phyloP scores from a whole-genome alignment of 2,888 invertebrate genomes.

The Trichogramma dendrolimi region DNA sequence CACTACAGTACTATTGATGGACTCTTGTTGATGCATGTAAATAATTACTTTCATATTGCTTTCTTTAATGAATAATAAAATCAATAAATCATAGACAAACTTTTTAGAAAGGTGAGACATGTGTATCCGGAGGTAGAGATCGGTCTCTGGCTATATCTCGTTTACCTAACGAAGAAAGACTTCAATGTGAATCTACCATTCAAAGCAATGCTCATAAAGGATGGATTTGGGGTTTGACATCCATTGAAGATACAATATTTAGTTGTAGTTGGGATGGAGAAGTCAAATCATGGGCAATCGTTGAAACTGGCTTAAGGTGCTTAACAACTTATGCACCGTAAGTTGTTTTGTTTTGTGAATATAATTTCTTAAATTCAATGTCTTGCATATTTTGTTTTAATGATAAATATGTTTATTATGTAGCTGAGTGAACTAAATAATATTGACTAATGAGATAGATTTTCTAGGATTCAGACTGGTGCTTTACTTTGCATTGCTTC shows the following conservation, averaged over 20 bases:
- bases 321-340: constrained; percentile 53
- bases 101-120: constrained; percentile 43
- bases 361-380: neutral
- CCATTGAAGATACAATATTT: constrained; percentile 54
- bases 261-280: constrained; percentile 63
- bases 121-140: constrained; percentile 61
- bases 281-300: constrained; percentile 58
- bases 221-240: constrained; percentile 63
- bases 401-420: constrained; percentile 7
- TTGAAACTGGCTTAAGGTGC: constrained; percentile 52
- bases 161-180: constrained; percentile 44
- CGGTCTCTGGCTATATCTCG: constrained; percentile 58
- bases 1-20: constrained; percentile 62
- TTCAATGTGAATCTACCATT: constrained; percentile 22
- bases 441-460: constrained; percentile 17
- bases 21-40: constrained; percentile 58
- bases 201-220: constrained; percentile 58
- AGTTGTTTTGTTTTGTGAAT: constrained; percentile 11
- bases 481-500: constrained; percentile 57
- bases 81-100: constrained; percentile 2
- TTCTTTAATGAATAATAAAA: neutral
- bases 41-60: constrained; percentile 35
- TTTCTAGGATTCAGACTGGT: constrained; percentile 53
- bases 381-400: neutral
- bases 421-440: constrained; percentile 8